These are phyloP conservation scores for Caenorhabditis doughertyi DNA, from an alignment of 2,888 invertebrate genomes.

Conservation along the genomic window DNA sequence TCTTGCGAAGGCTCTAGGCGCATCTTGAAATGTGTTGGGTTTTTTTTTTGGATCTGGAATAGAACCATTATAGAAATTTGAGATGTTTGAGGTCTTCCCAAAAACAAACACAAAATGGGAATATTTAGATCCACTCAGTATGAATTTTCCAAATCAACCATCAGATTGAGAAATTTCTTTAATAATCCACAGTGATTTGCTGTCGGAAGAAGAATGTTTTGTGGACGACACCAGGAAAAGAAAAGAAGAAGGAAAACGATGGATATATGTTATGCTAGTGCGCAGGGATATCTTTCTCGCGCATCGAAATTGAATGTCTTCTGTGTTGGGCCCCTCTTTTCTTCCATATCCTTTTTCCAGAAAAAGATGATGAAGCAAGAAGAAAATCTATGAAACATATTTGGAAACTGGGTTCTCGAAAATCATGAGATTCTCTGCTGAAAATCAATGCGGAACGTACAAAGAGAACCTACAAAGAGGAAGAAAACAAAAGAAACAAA, in stretches of 20 bases:
- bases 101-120: not conserved
- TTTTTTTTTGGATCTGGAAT: not conserved
- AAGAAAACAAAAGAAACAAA: not conserved
- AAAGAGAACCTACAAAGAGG: not conserved
- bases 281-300: constrained; percentile 58
- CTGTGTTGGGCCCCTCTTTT: constrained; percentile 19
- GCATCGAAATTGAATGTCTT: constrained; percentile 63
- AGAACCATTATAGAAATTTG: not conserved
- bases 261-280: constrained; percentile 59
- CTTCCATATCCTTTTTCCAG: constrained; percentile 12
- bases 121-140: too few relatives aligned
- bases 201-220: constrained; percentile 4
- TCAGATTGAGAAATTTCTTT: not conserved
- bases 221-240: constrained; percentile 17
- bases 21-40: too few relatives aligned
- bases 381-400: not conserved
- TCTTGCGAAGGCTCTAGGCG: too few relatives aligned
- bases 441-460: not conserved
- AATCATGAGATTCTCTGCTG: not conserved
- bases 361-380: constrained; percentile 9
- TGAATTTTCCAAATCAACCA: not conserved
- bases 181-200: constrained; percentile 18
- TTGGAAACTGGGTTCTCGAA: not conserved
- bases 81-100: not conserved
- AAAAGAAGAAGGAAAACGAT: constrained; percentile 21